These are phyloP conservation scores for Lysandra coridon DNA, from an alignment of 2,888 invertebrate genomes.

Conservation along the genomic window DNA sequence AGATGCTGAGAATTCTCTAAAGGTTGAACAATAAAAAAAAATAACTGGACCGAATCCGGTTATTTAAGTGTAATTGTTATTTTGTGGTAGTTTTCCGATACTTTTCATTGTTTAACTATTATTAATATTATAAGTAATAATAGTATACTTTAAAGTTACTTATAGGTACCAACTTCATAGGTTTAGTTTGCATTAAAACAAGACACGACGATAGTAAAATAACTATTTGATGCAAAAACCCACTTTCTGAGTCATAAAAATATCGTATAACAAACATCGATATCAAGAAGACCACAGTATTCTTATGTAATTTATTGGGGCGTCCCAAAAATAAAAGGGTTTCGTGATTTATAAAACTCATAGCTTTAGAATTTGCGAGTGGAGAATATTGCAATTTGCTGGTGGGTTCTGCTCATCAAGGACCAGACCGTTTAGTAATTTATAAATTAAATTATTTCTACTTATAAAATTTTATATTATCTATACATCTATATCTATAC, in stretches of 20 bases:
- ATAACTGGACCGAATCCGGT: not conserved
- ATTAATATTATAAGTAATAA: not conserved
- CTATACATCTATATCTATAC: no score
- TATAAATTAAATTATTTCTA: no score
- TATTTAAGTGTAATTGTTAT: not conserved
- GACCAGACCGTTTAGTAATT: no score
- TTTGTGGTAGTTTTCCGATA: not conserved
- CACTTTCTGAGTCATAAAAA: not conserved
- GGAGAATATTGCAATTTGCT: not conserved
- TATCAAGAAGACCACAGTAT: not conserved
- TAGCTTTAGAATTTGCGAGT: not conserved
- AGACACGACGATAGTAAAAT: not conserved
- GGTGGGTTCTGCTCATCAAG: not conserved
- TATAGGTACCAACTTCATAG: not conserved
- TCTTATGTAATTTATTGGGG: not conserved
- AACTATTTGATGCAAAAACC: not conserved
- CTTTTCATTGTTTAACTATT: not conserved
- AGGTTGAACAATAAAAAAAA: not conserved
- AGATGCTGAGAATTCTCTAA: not conserved
- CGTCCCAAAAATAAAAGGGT: not conserved
- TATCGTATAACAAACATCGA: not conserved
- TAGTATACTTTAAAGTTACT: no score
- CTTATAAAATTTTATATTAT: no score
- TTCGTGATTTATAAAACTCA: slow-evolving; percentile 13
- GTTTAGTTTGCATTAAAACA: no score